phyloP scores from a whole-genome alignment of 2,797 vertebrate genomes.

The Florisuga fusca region DNA sequence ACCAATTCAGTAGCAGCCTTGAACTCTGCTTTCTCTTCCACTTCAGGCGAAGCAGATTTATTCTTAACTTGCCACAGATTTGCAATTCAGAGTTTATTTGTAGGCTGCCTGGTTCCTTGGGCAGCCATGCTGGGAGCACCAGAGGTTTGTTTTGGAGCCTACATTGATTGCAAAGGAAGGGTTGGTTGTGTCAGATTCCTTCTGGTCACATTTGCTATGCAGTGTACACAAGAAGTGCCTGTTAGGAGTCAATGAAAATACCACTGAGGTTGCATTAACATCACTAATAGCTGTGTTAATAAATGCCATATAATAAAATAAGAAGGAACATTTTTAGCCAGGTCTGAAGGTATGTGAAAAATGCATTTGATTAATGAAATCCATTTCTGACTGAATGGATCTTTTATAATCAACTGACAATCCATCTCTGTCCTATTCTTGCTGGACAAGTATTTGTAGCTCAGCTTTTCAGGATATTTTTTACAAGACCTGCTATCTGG shows the following conservation, averaged over 20 bases:
- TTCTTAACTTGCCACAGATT: constrained; percentile 15
- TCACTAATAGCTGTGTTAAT: constrained; percentile 71
- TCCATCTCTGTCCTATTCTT: constrained; percentile 18
- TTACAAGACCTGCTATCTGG: neutral
- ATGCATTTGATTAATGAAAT: constrained; percentile 25
- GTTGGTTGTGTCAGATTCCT: constrained; percentile 24
- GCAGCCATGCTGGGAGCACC: neutral
- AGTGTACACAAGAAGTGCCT: constrained; percentile 59
- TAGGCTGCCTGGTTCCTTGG: constrained; percentile 24
- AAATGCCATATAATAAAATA: constrained; percentile 61
- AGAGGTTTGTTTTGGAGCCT: constrained; percentile 51
- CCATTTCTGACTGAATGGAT: neutral
- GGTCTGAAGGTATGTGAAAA: neutral
- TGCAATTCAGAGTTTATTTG: constrained; percentile 64
- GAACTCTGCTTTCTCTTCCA: constrained; percentile 59
- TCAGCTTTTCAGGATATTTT: neutral
- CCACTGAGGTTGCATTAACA: constrained; percentile 63
- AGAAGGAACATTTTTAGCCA: constrained; percentile 39
- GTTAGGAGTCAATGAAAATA: constrained; percentile 64
- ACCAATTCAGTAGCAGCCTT: constrained; percentile 60
- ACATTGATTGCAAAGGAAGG: neutral
- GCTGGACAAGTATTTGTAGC: neutral
- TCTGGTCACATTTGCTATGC: constrained; percentile 15
- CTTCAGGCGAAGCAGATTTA: constrained; percentile 63
- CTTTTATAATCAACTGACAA: neutral